These are phyloP conservation scores for Melanotaenia duboulayi DNA, from an alignment of 2,113 vertebrate genomes.

Conservation along the genomic window DNA sequence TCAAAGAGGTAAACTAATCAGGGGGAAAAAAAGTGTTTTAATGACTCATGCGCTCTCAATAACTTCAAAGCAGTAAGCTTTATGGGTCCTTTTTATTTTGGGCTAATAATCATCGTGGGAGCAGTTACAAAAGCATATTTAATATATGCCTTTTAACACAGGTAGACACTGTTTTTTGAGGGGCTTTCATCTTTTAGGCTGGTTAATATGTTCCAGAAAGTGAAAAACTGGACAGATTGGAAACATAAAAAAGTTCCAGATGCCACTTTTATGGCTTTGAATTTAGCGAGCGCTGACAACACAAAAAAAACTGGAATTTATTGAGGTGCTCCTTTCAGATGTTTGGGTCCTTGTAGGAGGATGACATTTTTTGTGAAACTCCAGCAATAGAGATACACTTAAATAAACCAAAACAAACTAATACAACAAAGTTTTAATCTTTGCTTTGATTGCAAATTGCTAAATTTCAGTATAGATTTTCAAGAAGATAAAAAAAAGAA, in stretches of 20 bases:
- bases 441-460: background rate
- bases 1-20: slow-evolving; percentile 65
- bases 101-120: slow-evolving; percentile 53
- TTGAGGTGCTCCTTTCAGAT: slow-evolving; percentile 21
- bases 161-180: slow-evolving; percentile 29
- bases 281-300: slow-evolving; percentile 25
- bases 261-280: slow-evolving; percentile 49
- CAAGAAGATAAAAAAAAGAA: background rate
- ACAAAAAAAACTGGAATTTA: slow-evolving; percentile 20
- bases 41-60: slow-evolving; percentile 62
- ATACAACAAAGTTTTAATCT: background rate
- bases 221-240: slow-evolving; percentile 50
- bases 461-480: background rate
- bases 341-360: slow-evolving; percentile 15
- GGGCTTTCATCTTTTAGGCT: slow-evolving; percentile 53
- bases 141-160: slow-evolving; percentile 62
- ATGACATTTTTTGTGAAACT: slow-evolving; percentile 13
- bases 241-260: slow-evolving; percentile 48
- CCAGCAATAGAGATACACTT: background rate
- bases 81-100: slow-evolving; percentile 23
- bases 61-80: slow-evolving; percentile 58
- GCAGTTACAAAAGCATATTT: slow-evolving; percentile 64
- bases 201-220: slow-evolving; percentile 53
- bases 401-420: background rate
- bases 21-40: slow-evolving; percentile 50